phyloP scores from a whole-genome alignment of 2,888 invertebrate species.

The Sericinus montela region DNA sequence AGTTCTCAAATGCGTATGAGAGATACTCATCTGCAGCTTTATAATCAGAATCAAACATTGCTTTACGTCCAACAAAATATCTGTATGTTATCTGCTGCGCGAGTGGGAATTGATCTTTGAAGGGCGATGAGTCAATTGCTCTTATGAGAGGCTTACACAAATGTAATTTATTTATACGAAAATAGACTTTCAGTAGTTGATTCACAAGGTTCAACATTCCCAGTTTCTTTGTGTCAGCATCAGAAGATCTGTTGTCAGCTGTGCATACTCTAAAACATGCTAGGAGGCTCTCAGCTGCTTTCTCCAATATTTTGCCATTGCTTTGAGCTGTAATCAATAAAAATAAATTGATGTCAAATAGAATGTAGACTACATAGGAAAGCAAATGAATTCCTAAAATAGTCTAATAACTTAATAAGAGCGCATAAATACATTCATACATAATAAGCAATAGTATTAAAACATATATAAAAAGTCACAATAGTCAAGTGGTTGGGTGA shows the following conservation, averaged over 20 bases:
- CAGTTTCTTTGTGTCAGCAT: constrained; percentile 95
- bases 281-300: constrained; percentile 95
- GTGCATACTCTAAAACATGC: constrained; percentile 97
- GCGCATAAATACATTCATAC: too few relatives aligned
- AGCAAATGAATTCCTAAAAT: too few relatives aligned
- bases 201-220: constrained; percentile 98
- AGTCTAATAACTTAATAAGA: too few relatives aligned
- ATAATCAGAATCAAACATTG: constrained; percentile 99
- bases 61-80: constrained; percentile 97
- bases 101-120: constrained; percentile 93
- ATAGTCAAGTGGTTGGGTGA: too few relatives aligned
- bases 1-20: constrained; percentile 95
- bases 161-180: constrained; percentile 93
- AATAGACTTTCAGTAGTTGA: constrained; percentile 96
- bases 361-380: too few relatives aligned
- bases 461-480: too few relatives aligned
- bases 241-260: constrained; percentile 93
- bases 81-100: constrained; percentile 98
- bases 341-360: too few relatives aligned
- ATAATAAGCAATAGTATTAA: too few relatives aligned
- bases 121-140: constrained; percentile 95
- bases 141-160: constrained; percentile 96
- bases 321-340: constrained; percentile 54
- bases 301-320: constrained; percentile 89
- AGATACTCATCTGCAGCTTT: constrained; percentile 94